Percentiles rank a stretch among this genome's conserved stretches.
phyloP scores from a whole-genome alignment of 2,797 vertebrate genomes.

The Liasis olivaceus region DNA sequence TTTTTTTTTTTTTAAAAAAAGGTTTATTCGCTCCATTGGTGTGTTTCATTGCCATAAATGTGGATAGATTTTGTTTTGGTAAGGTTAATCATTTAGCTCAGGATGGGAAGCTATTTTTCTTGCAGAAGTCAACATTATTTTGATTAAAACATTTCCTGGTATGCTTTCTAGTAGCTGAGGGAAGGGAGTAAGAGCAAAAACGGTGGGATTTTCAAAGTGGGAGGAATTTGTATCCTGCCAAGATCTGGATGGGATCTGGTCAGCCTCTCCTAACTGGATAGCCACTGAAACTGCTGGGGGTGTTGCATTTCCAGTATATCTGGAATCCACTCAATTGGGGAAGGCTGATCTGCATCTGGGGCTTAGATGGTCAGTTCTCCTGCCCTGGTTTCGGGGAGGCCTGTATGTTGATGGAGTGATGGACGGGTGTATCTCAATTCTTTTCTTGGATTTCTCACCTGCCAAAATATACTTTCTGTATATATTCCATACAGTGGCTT shows the following conservation, averaged over 20 bases:
- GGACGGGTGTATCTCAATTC: not conserved
- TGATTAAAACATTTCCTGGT: not conserved
- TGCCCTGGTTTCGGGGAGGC: not conserved
- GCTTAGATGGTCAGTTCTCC: not conserved
- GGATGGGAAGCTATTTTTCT: not conserved
- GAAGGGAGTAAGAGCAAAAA: not conserved
- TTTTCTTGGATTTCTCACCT: not conserved
- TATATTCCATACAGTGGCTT: not conserved
- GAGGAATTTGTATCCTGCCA: not conserved
- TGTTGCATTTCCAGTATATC: not conserved
- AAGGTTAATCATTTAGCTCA: not conserved
- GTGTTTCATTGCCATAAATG: not conserved
- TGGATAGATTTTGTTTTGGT: not conserved
- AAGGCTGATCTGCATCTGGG: not conserved
- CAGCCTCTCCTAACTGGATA: not conserved
- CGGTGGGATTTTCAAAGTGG: not conserved
- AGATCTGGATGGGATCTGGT: not conserved
- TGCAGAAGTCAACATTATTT: not conserved
- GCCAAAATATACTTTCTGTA: not conserved
- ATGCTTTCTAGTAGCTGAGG: not conserved
- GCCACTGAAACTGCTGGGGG: not conserved
- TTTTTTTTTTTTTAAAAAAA: not conserved
- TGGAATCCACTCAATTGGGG: not conserved
- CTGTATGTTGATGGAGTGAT: not conserved
- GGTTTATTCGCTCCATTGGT: not conserved